Base-by-base conservation (phyloP, 2,797 vertebrate species). In the Microctenopoma lineatum region DNA sequence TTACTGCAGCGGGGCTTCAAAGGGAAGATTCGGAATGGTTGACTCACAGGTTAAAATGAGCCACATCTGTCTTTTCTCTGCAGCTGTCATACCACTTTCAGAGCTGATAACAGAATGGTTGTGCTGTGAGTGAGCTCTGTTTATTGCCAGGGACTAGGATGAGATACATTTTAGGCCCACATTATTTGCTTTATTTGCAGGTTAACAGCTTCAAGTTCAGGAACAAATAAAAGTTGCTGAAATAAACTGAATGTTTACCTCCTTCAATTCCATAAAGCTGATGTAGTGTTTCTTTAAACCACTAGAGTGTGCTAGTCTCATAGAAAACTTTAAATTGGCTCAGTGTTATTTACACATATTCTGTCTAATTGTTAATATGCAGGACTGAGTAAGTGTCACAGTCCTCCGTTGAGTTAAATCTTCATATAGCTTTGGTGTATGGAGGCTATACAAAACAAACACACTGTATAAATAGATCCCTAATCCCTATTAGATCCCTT, bases 31-130 rank as follows among this genome's bases (percentile, higher is more conserved):
- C 67, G 70, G 66, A 85, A 77, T 50, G 45, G 71, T 67, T 93
- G 90, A 92, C 53, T 91, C 90, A 92, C 70, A 44, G 53, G 73
- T 86, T 87, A 84, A 92, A 92, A 87, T 64, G 70, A 81, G 75
- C n/a, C 57, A 67, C 69, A 70, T 79, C 53, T 81, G 77, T 71
- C 60, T 44, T 55, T 73, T 73, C 50, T 21, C 21, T 21, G 21
- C 21, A 21, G 21, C 21, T 21, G 21, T 21, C 21, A 21, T 21
- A 21, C 21, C 21, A 21, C 21, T 21, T 21, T 71, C 56, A 73
- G 66, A 72, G 60, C 14, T 50, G 29, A 77, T 56, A 70, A 69
- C 34, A 62, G 70, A 77, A 66, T 25, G 25, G 26, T 11, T 65
- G 10, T 53, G 56, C 36, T 38, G 51, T 14, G n/a, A 59, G 32